Percentiles rank a stretch among this genome's conserved stretches.
These are phyloP conservation scores for Gryllus longicercus DNA, from an alignment of 2,888 invertebrate species.

Conservation along the genomic window DNA sequence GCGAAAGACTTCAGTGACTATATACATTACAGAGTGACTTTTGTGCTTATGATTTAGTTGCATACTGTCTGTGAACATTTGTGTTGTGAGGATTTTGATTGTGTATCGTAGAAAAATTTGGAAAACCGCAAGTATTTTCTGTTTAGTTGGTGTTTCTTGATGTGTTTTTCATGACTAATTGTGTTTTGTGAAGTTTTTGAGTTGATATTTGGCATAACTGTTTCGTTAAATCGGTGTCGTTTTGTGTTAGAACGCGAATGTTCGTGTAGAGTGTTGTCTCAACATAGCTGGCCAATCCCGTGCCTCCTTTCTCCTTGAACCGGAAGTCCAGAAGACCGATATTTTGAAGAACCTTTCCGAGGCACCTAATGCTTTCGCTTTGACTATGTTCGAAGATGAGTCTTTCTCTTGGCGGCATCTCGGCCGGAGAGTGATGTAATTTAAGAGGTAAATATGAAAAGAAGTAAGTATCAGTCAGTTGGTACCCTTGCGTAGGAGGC, in stretches of 20 bases:
- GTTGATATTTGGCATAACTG: slow-evolving; percentile 1
- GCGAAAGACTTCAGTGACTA: background rate
- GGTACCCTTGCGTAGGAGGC: too few species aligned
- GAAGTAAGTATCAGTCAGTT: too few species aligned
- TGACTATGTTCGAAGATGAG: background rate
- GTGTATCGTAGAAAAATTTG: slow-evolving; percentile 3
- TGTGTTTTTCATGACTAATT: background rate
- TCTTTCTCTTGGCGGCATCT: too few species aligned
- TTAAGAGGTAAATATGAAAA: too few species aligned
- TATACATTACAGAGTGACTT: background rate
- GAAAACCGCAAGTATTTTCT: background rate
- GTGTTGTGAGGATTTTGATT: slow-evolving; percentile 18
- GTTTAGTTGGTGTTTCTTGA: slow-evolving; percentile 3
- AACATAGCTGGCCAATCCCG: slow-evolving; percentile 11
- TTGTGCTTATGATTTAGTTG: slow-evolving; percentile 18
- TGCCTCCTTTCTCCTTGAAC: background rate
- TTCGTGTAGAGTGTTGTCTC: slow-evolving; percentile 17
- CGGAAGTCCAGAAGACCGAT: background rate
- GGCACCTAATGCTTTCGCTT: slow-evolving; percentile 5
- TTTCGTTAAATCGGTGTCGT: slow-evolving; percentile 9
- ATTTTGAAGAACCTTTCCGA: background rate
- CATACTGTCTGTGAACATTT: slow-evolving; percentile 22
- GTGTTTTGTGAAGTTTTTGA: background rate
- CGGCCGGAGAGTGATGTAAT: too few species aligned
- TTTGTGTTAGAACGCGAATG: background rate